Base-by-base conservation (phyloP, 1,140 invertebrate genomes). In the Dolichoris vasculosae region DNA sequence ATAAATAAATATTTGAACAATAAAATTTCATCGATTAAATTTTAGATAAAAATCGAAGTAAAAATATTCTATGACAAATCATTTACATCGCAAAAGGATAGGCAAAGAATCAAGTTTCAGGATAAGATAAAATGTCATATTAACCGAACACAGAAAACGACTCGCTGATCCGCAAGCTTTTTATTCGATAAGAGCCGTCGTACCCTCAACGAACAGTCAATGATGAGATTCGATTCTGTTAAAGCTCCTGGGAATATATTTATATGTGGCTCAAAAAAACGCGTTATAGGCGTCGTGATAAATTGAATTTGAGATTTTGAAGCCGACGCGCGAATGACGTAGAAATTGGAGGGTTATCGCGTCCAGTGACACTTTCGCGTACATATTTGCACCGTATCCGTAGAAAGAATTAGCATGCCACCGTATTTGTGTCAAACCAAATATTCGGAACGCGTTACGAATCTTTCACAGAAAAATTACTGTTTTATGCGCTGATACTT, bases 301-400 rank as follows among this genome's bases (percentile, higher is more conserved):
- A 85, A 81, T 84, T 84, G 64, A 80, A 80, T 84, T 80, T 38
- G 64, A 84, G 64, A 84, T 84, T 84, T 84, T 46, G 43, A 11
- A 84, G 59, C 59, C 17, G 13, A 9, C 0, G 55, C 59, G 78
- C 20, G 67, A 78, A 76, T 43, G 35, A 32, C 67, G 51, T 64
- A 51, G 38, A 48, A 83, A 83, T 83, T 67, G 73, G 38, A 59
- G 67, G 35, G 35, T 43, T 59, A 59, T 69, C 17, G n/a, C 43
- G 11, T 40, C 35, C 73, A n/a, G 35, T 40, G 67, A 30, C 63
- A 7, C 11, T 30, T 17, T 40, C 0, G 1, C 38, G 7, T 13
- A 43, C 77, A 40, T 79, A 63, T 79, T 81, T 82, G 30, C 63
- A 82, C 40, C 0, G 15, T 20, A 43, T 40, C 32, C 15, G 23